phyloP scores from a whole-genome alignment of 2,888 invertebrate species.

The Bugula neritina region DNA sequence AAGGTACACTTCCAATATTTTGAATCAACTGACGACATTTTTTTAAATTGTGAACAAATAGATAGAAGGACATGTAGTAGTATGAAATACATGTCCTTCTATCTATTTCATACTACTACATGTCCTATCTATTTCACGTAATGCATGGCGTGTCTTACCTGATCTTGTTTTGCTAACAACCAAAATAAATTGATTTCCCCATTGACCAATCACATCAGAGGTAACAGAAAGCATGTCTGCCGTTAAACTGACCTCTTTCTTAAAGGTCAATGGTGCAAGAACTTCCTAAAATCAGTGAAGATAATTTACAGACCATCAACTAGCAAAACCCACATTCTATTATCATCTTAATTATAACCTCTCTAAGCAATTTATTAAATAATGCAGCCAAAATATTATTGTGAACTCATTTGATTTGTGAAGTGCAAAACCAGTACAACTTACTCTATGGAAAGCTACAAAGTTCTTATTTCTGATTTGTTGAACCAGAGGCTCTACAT shows the following conservation, averaged over 20 bases:
- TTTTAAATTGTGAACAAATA: too few relatives aligned
- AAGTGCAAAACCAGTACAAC: not conserved
- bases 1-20: too few relatives aligned
- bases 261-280: not conserved
- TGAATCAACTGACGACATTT: too few relatives aligned
- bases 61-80: too few relatives aligned
- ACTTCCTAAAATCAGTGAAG: not conserved
- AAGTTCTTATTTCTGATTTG: not conserved
- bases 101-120: too few relatives aligned
- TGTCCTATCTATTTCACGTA: too few relatives aligned
- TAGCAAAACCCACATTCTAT: too few relatives aligned
- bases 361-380: too few relatives aligned
- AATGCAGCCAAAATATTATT: too few relatives aligned
- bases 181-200: not conserved
- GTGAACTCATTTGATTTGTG: too few relatives aligned
- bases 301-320: not conserved
- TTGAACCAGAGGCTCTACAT: not conserved
- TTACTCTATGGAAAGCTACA: not conserved
- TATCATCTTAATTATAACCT: too few relatives aligned
- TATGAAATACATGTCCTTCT: too few relatives aligned
- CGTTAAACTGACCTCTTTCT: not conserved
- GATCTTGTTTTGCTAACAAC: not conserved
- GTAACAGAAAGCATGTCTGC: not conserved
- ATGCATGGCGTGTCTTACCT: not conserved
- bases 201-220: constrained; percentile 14